Conservation (phyloP, 2,888 invertebrate genomes). For the Philereme vetulata region DNA sequence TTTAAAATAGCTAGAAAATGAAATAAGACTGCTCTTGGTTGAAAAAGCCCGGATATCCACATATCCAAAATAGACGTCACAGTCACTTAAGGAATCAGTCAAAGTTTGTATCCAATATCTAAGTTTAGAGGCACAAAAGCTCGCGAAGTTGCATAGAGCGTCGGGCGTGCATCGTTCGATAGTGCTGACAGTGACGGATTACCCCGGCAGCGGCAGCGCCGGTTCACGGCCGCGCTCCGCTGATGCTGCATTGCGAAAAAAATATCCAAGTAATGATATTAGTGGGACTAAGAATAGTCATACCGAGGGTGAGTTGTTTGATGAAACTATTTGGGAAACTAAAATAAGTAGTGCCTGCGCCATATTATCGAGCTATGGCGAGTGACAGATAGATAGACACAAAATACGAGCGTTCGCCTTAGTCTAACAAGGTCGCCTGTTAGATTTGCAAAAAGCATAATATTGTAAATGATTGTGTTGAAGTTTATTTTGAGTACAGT, state of each 20-base stretch:
- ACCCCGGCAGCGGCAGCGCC: slow-evolving; percentile 69
- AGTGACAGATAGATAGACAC: too few species aligned
- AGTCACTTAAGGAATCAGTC: slow-evolving; percentile 68
- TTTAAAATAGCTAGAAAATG: too few species aligned
- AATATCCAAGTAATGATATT: slow-evolving; percentile 27
- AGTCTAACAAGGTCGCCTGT: too few species aligned
- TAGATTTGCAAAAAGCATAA: too few species aligned
- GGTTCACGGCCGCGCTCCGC: slow-evolving; percentile 70
- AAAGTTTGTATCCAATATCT: slow-evolving; percentile 72
- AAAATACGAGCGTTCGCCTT: too few species aligned
- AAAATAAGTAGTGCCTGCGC: too few species aligned
- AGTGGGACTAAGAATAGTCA: slow-evolving; percentile 10
- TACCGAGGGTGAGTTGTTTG: slow-evolving; percentile 4
- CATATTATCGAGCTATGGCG: too few species aligned
- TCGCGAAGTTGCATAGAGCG: slow-evolving; percentile 40
- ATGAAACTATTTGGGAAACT: background rate
- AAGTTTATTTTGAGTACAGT: too few species aligned
- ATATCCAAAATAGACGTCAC: slow-evolving; percentile 55
- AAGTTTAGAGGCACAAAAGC: slow-evolving; percentile 36
- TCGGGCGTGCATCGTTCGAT: slow-evolving; percentile 72
- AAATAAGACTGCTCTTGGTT: too few species aligned
- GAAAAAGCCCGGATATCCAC: slow-evolving; percentile 43
- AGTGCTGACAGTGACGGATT: slow-evolving; percentile 76
- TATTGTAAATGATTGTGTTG: too few species aligned
- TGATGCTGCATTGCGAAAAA: slow-evolving; percentile 42